Evolutionary conservation across 2,113 vertebrate species (phyloP).

Genomic region (Siphamia tubifer): DNA sequence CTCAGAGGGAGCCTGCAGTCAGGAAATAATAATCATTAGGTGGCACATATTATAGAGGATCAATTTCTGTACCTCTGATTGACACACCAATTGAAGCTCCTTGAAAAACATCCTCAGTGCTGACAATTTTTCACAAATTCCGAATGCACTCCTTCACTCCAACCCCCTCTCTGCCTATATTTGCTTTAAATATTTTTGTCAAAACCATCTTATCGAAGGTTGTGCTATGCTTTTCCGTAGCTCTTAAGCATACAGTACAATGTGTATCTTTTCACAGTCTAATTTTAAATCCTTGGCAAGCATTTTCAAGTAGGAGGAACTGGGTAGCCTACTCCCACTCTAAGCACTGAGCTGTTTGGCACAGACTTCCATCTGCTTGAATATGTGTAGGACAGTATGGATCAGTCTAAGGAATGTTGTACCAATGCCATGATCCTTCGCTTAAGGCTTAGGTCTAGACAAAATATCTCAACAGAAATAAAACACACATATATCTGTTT

Average conservation of each 20-base stretch:
- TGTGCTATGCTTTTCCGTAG: constrained; percentile 34
- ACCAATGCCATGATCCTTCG: constrained; percentile 35
- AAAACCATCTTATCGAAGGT: constrained; percentile 37
- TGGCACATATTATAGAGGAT: constrained; percentile 38
- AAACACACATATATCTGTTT: neutral
- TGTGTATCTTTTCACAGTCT: constrained; percentile 57
- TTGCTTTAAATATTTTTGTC: constrained; percentile 41
- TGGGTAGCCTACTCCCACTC: constrained; percentile 46
- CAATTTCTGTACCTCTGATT: constrained; percentile 55
- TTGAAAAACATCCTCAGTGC: constrained; percentile 37
- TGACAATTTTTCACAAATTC: constrained; percentile 40
- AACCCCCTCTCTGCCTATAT: neutral
- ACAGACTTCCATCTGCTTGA: constrained; percentile 42
- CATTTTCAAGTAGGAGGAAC: constrained; percentile 55
- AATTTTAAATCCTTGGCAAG: constrained; percentile 66
- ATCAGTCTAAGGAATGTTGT: constrained; percentile 62
- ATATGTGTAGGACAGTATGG: constrained; percentile 55
- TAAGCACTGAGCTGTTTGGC: constrained; percentile 57
- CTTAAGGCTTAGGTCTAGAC: constrained; percentile 31
- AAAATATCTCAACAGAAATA: constrained; percentile 10
- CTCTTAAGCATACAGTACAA: constrained; percentile 56
- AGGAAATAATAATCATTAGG: constrained; percentile 71
- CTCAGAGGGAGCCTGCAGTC: constrained; percentile 61
- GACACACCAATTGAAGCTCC: constrained; percentile 51
- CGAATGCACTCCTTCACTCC: neutral